Evolutionary conservation across 2,797 vertebrate species (phyloP).

Genomic region (Lemur catta): DNA sequence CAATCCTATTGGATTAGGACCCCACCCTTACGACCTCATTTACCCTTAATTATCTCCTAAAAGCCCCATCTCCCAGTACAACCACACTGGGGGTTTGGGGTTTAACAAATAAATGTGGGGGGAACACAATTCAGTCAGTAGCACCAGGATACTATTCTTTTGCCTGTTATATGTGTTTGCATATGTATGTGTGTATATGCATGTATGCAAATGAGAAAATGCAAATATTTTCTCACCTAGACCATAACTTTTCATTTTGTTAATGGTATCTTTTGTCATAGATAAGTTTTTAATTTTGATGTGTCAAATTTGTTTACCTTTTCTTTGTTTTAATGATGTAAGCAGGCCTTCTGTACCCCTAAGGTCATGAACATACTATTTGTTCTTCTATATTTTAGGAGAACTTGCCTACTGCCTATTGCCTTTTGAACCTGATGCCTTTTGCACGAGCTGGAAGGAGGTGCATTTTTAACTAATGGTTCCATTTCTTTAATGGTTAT

Average conservation of each 20-base stretch:
- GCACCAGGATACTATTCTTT: neutral
- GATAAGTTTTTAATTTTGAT: neutral
- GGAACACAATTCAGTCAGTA: neutral
- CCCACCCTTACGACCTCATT: neutral
- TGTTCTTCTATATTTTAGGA: neutral
- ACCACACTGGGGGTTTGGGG: neutral
- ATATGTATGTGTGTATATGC: neutral
- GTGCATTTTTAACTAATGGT: neutral
- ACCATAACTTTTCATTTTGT: neutral
- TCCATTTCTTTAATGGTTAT: conserved; percentile 2
- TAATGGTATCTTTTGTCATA: neutral
- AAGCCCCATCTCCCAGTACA: neutral
- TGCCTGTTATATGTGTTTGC: neutral
- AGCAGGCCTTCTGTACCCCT: neutral
- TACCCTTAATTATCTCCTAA: neutral
- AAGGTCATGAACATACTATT: neutral
- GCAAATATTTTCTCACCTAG: neutral
- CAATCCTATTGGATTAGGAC: neutral
- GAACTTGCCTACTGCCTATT: neutral
- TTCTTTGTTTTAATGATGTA: neutral
- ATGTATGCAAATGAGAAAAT: neutral
- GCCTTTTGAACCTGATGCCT: neutral
- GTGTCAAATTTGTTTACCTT: neutral
- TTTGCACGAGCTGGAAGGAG: neutral
- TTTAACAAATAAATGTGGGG: neutral